A percentile compares a stretch with the other conserved stretches of the same genome.
phyloP scores from a whole-genome alignment of 2,113 vertebrate genomes.

The Uropsilus gracilis region DNA sequence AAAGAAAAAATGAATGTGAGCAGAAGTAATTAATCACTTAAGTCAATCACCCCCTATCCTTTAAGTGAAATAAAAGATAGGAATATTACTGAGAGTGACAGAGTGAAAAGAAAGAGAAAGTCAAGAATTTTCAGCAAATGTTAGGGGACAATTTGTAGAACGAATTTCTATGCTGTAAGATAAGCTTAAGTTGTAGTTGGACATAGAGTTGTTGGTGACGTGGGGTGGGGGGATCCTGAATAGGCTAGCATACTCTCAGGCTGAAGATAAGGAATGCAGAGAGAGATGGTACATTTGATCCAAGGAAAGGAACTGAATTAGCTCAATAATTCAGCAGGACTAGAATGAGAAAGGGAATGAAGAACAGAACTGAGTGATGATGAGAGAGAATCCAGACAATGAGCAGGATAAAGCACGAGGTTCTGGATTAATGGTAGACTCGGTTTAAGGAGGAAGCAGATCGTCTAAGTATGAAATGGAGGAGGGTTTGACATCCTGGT shows the following conservation, averaged over 20 bases:
- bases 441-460: not conserved
- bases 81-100: not conserved
- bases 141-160: not conserved
- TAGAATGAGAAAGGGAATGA: rapidly evolving
- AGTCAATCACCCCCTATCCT: not conserved
- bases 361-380: not conserved
- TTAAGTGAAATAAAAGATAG: not conserved
- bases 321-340: not conserved
- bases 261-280: not conserved
- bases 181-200: rapidly evolving
- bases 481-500: not conserved
- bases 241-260: rapidly evolving
- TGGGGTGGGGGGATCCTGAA: not conserved
- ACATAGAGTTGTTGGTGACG: too few species aligned
- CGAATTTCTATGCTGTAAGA: not conserved
- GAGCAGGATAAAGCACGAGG: not conserved
- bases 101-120: not conserved
- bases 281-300: not conserved
- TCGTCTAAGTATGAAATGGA: not conserved
- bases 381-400: not conserved
- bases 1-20: not conserved
- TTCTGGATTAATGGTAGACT: not conserved
- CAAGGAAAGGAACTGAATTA: not conserved
- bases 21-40: not conserved
- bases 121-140: not conserved